Conservation (phyloP, 1,140 invertebrate species). For the Nylanderia fulva region DNA sequence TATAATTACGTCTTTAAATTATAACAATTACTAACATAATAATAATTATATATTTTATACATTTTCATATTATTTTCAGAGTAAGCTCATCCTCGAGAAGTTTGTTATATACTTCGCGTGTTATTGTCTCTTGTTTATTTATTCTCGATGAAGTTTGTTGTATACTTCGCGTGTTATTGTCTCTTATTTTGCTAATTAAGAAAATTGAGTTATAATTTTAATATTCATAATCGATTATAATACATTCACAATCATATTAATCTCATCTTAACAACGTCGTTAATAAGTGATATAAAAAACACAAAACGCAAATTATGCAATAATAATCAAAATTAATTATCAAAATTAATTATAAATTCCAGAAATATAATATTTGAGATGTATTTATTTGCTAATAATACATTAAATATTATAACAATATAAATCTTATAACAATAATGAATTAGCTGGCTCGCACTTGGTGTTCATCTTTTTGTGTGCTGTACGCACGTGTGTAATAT, state of each 20-base stretch:
- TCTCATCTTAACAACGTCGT: too few species aligned
- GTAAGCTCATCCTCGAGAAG: neutral
- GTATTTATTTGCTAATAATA: too few species aligned
- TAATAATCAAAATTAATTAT: neutral
- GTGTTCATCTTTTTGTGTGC: too few species aligned
- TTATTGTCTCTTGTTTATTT: constrained; percentile 13
- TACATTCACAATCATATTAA: too few species aligned
- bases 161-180: neutral
- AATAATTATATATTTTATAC: neutral
- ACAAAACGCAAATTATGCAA: too few species aligned
- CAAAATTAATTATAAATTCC: neutral
- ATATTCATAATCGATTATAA: too few species aligned
- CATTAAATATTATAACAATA: too few species aligned
- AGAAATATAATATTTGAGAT: neutral
- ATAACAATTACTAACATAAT: neutral
- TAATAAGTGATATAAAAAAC: too few species aligned
- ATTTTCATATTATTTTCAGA: constrained; percentile 6
- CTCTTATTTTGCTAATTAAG: neutral
- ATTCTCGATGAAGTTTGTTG: neutral
- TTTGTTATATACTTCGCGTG: neutral
- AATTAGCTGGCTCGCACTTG: too few species aligned
- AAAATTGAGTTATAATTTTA: neutral
- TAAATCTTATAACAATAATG: too few species aligned
- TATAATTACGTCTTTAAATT: neutral
- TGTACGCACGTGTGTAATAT: too few species aligned